Conservation (phyloP, 1,140 invertebrate genomes). For the Aphaenogaster floridana region DNA sequence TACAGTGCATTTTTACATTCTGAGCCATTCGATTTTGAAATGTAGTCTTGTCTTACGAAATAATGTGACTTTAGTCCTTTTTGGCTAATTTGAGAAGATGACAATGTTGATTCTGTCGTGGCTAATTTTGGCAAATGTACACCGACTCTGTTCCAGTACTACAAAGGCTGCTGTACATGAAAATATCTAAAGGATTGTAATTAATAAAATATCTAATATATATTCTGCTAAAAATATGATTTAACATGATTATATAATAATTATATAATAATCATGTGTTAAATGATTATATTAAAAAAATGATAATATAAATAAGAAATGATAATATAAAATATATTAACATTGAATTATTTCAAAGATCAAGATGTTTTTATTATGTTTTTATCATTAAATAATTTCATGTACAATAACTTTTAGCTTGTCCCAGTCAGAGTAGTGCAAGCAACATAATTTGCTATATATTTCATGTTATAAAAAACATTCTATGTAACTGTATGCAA, state of each 20-base stretch:
- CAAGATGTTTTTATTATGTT: neutral
- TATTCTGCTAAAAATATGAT: neutral
- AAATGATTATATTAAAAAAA: too few species aligned
- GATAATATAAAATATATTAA: too few species aligned
- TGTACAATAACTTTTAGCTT: neutral
- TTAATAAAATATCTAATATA: neutral
- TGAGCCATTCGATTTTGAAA: neutral
- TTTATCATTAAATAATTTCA: neutral
- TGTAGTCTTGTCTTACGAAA: neutral
- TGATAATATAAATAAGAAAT: too few species aligned
- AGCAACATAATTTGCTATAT: neutral
- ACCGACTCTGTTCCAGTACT: neutral
- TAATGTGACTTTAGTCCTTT: neutral
- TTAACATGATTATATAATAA: too few species aligned
- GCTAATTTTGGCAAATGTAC: neutral
- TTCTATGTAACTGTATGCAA: slow-evolving; percentile 19
- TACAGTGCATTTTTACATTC: neutral
- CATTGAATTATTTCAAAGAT: neutral
- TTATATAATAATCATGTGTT: too few species aligned
- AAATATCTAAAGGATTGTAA: neutral
- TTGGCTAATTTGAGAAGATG: neutral
- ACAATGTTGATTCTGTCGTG: neutral
- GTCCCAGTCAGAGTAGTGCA: neutral
- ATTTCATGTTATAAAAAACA: neutral
- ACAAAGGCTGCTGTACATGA: neutral